phyloP scores from a whole-genome alignment of 1,140 invertebrate species.

The Anoplolepis gracilipes region DNA sequence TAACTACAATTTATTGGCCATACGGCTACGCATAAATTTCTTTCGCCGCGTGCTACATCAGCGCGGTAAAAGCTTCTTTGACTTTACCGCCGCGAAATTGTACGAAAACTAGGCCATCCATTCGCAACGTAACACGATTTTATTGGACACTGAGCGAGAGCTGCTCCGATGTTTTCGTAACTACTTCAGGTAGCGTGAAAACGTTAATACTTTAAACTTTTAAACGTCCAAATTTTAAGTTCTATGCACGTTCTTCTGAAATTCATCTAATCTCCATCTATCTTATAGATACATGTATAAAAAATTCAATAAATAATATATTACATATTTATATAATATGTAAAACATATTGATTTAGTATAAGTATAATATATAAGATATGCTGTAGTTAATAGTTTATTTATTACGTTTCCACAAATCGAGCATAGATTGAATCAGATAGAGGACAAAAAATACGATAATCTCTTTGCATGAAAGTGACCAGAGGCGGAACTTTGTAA shows the following conservation, averaged over 20 bases:
- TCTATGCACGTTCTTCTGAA: background rate
- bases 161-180: slow-evolving; percentile 24
- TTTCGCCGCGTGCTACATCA: slow-evolving; percentile 34
- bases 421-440: no score
- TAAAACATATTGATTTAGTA: background rate
- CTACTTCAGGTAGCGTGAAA: background rate
- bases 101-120: slow-evolving; percentile 54
- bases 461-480: background rate
- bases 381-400: background rate
- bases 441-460: no score
- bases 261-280: no score
- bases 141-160: slow-evolving; percentile 26
- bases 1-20: slow-evolving; percentile 26
- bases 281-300: no score
- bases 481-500: background rate
- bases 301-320: background rate
- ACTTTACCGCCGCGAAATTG: slow-evolving; percentile 47
- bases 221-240: background rate
- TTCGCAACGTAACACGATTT: slow-evolving; percentile 24
- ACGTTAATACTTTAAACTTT: slow-evolving; percentile 15
- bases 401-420: no score
- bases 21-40: slow-evolving; percentile 43
- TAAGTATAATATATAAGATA: background rate
- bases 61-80: slow-evolving; percentile 45
- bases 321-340: background rate